A percentile compares a stretch with the other conserved stretches of the same genome.
phyloP scores from a whole-genome alignment of 2,113 vertebrate species.

The Corythaixoides concolor region DNA sequence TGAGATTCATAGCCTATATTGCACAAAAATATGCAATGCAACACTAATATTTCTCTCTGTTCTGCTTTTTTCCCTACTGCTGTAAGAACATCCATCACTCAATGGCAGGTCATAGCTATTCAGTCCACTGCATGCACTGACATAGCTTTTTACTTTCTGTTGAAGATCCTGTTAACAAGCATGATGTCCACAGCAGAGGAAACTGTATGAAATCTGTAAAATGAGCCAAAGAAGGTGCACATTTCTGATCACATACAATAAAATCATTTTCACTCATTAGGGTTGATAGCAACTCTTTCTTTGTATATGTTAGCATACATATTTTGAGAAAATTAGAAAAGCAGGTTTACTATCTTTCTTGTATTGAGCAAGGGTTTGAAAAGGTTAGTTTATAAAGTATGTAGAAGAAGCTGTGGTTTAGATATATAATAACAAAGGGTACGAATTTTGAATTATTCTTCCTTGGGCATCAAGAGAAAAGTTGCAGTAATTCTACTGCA shows the following conservation, averaged over 20 bases:
- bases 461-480: not conserved
- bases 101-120: conserved; percentile 24
- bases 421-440: not conserved
- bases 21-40: conserved; percentile 43
- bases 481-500: not conserved
- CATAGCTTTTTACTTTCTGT: not conserved
- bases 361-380: not conserved
- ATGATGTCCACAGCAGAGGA: not conserved
- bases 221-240: not conserved
- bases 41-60: conserved; percentile 41
- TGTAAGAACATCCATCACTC: conserved; percentile 31
- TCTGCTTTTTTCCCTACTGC: conserved; percentile 27
- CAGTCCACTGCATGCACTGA: conserved; percentile 16
- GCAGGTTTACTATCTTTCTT: not conserved
- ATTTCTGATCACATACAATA: not conserved
- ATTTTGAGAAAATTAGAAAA: conserved; percentile 22
- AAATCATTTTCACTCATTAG: not conserved
- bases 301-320: not conserved
- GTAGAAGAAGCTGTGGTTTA: not conserved
- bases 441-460: not conserved
- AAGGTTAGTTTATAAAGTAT: not conserved
- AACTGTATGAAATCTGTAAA: not conserved
- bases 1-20: not conserved
- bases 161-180: conserved; percentile 27
- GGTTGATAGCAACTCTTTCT: not conserved